A percentile compares a stretch with the other conserved stretches of the same genome.
Conservation (phyloP, 2,113 vertebrate species). For the Alethe castanea region DNA sequence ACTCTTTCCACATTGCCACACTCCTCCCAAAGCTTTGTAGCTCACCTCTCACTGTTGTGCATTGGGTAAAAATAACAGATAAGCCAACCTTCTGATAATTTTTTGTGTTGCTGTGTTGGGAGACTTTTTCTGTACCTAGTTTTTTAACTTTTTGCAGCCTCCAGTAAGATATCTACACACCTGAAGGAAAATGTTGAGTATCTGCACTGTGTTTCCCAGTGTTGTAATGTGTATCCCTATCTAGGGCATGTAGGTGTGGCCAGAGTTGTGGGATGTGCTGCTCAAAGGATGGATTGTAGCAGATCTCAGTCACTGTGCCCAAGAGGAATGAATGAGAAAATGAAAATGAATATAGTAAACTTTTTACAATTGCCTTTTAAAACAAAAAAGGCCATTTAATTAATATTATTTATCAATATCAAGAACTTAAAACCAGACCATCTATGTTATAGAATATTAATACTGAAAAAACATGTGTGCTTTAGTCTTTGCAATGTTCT, state of each 20-base stretch:
- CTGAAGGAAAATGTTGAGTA: not conserved
- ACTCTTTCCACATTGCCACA: not conserved
- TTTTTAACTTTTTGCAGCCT: not conserved
- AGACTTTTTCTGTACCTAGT: not conserved
- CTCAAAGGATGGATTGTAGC: not conserved
- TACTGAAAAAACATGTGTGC: not conserved
- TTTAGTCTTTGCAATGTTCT: not conserved
- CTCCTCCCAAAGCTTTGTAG: not conserved
- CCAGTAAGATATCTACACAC: not conserved
- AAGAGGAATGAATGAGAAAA: not conserved
- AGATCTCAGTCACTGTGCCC: not conserved
- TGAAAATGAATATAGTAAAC: not conserved
- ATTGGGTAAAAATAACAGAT: not conserved
- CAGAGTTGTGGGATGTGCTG: not conserved
- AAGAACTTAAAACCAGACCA: not conserved
- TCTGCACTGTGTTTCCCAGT: not conserved
- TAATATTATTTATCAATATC: not conserved
- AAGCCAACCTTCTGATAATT: not conserved
- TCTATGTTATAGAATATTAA: not conserved
- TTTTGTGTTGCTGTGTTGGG: not conserved
- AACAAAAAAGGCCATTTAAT: not conserved
- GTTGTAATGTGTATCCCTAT: fast-evolving
- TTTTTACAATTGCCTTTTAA: not conserved
- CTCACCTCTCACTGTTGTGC: not conserved
- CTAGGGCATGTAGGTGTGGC: not conserved